Percentiles rank a stretch among this genome's conserved stretches.
Conservation (phyloP, 2,113 vertebrate genomes). For the Labeo catla region DNA sequence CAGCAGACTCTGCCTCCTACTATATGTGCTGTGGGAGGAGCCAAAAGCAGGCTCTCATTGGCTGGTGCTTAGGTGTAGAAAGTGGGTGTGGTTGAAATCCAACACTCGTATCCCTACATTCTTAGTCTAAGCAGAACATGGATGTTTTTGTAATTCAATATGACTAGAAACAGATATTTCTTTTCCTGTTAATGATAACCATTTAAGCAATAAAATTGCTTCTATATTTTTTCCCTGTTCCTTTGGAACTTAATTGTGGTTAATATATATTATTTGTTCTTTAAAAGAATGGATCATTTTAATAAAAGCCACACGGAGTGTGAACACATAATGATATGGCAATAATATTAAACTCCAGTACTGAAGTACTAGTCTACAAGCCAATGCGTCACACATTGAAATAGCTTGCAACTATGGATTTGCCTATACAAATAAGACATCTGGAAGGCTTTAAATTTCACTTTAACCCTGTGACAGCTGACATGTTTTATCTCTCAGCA, state of each 20-base stretch:
- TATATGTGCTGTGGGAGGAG: conserved; percentile 73
- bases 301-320: not conserved
- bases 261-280: not conserved
- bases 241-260: not conserved
- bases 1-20: conserved; percentile 61
- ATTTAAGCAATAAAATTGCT: not conserved
- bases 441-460: conserved; percentile 22
- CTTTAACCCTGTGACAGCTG: conserved; percentile 2
- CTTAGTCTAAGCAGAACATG: conserved; percentile 67
- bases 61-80: conserved; percentile 54
- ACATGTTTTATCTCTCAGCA: conserved; percentile 32
- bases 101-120: conserved; percentile 65
- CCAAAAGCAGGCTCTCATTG: conserved; percentile 63
- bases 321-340: not conserved
- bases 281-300: not conserved
- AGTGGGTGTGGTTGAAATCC: conserved; percentile 69
- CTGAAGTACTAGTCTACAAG: not conserved
- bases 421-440: conserved; percentile 55
- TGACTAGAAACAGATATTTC: conserved; percentile 9
- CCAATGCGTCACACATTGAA: conserved; percentile 1
- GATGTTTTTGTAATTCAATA: conserved; percentile 37
- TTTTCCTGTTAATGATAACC: not conserved
- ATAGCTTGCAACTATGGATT: conserved; percentile 32
- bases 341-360: not conserved
- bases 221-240: not conserved